A percentile compares a stretch with the other conserved stretches of the same genome.
These are phyloP conservation scores for Probaryconus sp. DNA, from an alignment of 1,140 invertebrate species.

Conservation along the genomic window DNA sequence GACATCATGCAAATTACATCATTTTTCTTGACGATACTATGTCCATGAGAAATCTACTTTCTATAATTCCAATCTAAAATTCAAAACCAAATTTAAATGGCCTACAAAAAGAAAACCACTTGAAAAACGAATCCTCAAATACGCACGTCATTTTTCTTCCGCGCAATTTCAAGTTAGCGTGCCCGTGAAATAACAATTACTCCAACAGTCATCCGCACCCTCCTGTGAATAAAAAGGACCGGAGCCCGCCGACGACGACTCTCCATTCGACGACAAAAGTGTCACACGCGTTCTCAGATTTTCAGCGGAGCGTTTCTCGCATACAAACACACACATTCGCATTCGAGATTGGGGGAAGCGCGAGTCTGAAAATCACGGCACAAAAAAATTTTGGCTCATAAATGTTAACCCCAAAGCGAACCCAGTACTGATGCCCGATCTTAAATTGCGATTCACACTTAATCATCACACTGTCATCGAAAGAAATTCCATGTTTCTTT, in stretches of 20 bases:
- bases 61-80: too few species aligned
- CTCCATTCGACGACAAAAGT: constrained; percentile 59
- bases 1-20: too few species aligned
- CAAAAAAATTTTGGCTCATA: constrained; percentile 47
- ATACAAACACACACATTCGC: neutral
- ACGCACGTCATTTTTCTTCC: constrained; percentile 25
- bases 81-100: neutral
- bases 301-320: constrained; percentile 30
- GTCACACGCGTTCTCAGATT: constrained; percentile 45
- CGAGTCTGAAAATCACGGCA: constrained; percentile 25
- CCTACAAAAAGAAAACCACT: neutral
- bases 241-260: constrained; percentile 42
- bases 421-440: too few species aligned
- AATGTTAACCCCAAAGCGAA: too few species aligned
- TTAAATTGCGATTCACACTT: too few species aligned
- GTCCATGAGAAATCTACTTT: too few species aligned
- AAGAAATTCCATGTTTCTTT: too few species aligned
- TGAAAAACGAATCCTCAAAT: constrained; percentile 20
- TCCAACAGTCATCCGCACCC: constrained; percentile 60
- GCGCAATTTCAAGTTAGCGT: constrained; percentile 27
- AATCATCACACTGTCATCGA: too few species aligned
- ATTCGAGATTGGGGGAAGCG: constrained; percentile 29
- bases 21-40: too few species aligned
- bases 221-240: constrained; percentile 27
- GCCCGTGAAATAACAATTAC: constrained; percentile 68